These are phyloP conservation scores for Opisthocomus hoazin DNA, from an alignment of 2,113 vertebrate genomes.

Conservation along the genomic window DNA sequence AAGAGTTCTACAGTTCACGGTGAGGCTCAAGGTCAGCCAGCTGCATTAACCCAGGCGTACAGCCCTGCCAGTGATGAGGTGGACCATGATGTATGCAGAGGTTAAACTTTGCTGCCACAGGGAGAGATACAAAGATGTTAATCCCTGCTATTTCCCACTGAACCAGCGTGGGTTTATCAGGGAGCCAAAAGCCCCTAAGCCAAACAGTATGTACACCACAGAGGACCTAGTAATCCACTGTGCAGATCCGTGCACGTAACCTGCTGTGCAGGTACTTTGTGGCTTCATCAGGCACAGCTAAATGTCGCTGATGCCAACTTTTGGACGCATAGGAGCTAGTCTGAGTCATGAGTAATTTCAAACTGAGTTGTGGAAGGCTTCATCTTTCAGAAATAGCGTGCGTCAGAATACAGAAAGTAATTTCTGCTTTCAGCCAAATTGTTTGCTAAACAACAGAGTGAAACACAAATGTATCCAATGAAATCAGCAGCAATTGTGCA, in stretches of 20 bases:
- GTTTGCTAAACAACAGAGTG: neutral
- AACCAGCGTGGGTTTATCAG: neutral
- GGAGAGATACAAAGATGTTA: neutral
- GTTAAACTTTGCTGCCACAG: neutral
- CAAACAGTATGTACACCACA: rapidly evolving
- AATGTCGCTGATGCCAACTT: neutral
- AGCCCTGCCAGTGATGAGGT: neutral
- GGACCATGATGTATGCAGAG: neutral
- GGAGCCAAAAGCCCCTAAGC: neutral
- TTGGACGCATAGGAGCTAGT: neutral
- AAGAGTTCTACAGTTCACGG: neutral
- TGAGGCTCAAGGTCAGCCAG: neutral
- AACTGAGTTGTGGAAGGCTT: neutral
- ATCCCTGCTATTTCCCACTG: neutral
- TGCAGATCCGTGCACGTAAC: neutral
- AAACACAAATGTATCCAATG: neutral
- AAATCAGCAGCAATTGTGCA: neutral
- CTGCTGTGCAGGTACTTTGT: neutral
- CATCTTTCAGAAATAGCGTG: neutral
- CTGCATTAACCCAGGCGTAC: neutral
- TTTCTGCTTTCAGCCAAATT: neutral
- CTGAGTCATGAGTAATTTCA: neutral
- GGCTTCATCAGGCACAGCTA: neutral
- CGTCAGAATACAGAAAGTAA: neutral
- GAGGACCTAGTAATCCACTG: neutral